phyloP scores from a whole-genome alignment of 2,888 invertebrate genomes.

The Cecidostiba fungosa region DNA sequence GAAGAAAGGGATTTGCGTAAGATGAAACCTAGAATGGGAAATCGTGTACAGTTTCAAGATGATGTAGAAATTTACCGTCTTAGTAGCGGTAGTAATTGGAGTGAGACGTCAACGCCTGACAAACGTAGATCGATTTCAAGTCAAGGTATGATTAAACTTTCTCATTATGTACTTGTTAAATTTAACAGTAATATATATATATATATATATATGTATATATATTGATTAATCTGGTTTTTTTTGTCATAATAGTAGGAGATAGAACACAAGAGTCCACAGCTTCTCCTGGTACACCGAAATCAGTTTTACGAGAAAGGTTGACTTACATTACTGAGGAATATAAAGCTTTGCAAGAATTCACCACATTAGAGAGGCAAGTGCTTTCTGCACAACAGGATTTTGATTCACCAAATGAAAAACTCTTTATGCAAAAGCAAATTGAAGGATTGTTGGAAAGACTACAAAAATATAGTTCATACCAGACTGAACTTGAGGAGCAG shows the following conservation, averaged over 20 bases:
- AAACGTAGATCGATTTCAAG: slow-evolving; percentile 52
- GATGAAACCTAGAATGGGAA: slow-evolving; percentile 29
- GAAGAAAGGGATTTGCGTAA: slow-evolving; percentile 29
- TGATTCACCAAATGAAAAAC: slow-evolving; percentile 49
- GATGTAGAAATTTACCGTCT: slow-evolving; percentile 55
- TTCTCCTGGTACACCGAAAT: slow-evolving; percentile 75
- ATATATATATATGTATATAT: too few species aligned
- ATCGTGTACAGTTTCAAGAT: slow-evolving; percentile 61
- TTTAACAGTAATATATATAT: too few species aligned
- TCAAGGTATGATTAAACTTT: slow-evolving; percentile 42
- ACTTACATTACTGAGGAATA: slow-evolving; percentile 82
- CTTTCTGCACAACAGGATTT: slow-evolving; percentile 76
- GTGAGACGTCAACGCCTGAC: slow-evolving; percentile 66
- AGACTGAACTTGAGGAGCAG: slow-evolving; percentile 58
- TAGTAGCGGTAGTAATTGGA: slow-evolving; percentile 53
- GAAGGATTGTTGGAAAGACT: slow-evolving; percentile 46
- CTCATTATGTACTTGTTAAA: too few species aligned
- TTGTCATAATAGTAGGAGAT: slow-evolving; percentile 17
- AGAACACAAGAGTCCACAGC: slow-evolving; percentile 20
- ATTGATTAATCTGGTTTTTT: neutral
- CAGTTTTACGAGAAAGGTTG: slow-evolving; percentile 77
- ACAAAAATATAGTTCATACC: slow-evolving; percentile 39
- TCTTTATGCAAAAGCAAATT: slow-evolving; percentile 55
- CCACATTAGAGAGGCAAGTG: slow-evolving; percentile 83
- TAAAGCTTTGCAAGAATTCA: slow-evolving; percentile 82